Conservation (phyloP, 2,113 vertebrate species). For the Phainopepla nitens region DNA sequence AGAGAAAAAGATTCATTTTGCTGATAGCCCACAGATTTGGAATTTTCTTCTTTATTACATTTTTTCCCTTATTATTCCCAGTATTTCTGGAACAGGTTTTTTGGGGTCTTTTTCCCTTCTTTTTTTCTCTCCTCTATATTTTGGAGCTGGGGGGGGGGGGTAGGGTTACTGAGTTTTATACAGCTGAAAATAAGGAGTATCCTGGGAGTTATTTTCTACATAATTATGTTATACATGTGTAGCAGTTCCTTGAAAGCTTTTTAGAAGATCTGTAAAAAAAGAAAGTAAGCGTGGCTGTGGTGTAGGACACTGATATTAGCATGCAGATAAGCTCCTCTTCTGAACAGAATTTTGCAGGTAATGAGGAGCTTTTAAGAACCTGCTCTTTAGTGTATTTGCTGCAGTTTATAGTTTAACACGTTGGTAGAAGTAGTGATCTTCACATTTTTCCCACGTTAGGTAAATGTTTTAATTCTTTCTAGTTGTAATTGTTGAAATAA, state of each 20-base stretch:
- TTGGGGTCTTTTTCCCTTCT: no score
- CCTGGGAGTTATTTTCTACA: background rate
- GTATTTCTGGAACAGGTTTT: background rate
- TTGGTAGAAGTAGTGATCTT: background rate
- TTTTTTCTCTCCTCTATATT: background rate
- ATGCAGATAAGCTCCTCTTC: background rate
- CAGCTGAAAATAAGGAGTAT: background rate
- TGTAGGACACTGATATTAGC: background rate
- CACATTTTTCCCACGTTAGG: background rate
- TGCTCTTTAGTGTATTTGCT: background rate
- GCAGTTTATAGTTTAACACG: background rate
- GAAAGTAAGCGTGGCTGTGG: background rate
- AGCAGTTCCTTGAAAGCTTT: background rate
- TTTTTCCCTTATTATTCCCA: background rate
- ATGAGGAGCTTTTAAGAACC: background rate
- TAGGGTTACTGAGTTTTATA: background rate
- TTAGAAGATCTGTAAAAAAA: background rate
- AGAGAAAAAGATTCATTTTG: background rate
- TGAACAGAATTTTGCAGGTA: background rate
- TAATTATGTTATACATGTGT: background rate
- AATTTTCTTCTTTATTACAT: background rate
- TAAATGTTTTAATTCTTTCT: background rate
- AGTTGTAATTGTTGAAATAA: background rate
- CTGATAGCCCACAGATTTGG: background rate
- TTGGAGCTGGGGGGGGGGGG: background rate